Conservation (phyloP, 2,888 invertebrate species). For the Mamestra brassicae region DNA sequence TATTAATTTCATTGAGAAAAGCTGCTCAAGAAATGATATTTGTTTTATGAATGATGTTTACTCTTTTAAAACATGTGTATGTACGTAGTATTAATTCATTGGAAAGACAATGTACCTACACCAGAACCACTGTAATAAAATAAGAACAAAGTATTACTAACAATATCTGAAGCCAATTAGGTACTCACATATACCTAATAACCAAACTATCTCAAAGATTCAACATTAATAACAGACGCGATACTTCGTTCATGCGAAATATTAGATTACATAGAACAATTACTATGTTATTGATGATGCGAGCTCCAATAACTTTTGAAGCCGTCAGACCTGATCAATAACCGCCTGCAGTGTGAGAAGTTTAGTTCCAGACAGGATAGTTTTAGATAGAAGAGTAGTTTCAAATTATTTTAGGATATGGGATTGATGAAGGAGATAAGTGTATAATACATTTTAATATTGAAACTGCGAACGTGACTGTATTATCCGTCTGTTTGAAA, state of each 20-base stretch:
- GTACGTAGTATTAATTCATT: too few relatives aligned
- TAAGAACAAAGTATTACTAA: background rate
- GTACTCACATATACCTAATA: constrained; percentile 15
- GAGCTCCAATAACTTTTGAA: constrained; percentile 63
- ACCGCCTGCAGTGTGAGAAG: constrained; percentile 13
- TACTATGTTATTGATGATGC: constrained; percentile 63
- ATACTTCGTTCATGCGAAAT: constrained; percentile 45
- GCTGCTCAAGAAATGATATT: too few relatives aligned
- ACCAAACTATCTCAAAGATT: constrained; percentile 48
- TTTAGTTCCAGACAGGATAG: constrained; percentile 22
- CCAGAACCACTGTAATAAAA: background rate
- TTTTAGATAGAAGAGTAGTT: background rate
- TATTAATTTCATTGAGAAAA: too few relatives aligned
- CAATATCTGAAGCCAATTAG: constrained; percentile 29
- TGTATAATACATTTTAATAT: background rate
- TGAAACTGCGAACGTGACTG: background rate
- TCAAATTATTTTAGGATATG: background rate
- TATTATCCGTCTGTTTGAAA: too few relatives aligned
- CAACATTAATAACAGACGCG: constrained; percentile 55
- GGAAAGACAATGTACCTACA: background rate
- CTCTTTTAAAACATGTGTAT: too few relatives aligned
- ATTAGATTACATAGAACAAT: constrained; percentile 65
- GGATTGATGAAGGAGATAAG: background rate
- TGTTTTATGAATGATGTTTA: too few relatives aligned
- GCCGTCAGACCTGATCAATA: constrained; percentile 56